Conservation (phyloP, 2,888 invertebrate species). For the Sycophila texana region DNA sequence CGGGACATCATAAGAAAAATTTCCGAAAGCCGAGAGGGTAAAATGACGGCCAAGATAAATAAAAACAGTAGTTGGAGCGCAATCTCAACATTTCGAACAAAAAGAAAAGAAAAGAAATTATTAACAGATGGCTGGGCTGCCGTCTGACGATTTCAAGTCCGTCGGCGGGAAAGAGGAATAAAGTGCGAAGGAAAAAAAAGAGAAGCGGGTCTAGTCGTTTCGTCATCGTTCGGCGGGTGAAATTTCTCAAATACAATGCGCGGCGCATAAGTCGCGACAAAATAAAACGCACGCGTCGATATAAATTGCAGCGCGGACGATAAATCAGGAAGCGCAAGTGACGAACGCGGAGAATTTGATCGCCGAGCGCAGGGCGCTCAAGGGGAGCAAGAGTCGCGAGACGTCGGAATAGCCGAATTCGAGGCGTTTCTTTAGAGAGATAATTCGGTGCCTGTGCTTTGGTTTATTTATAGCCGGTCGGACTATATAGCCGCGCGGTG, state of each 20-base stretch:
- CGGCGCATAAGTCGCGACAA: not conserved
- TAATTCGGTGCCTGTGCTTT: constrained; percentile 52
- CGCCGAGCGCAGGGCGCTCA: not conserved
- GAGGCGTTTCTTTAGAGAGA: constrained; percentile 53
- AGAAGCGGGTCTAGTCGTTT: constrained; percentile 49
- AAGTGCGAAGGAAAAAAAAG: constrained; percentile 7
- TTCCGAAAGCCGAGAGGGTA: not conserved
- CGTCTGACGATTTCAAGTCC: not conserved
- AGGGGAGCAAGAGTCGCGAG: constrained; percentile 38
- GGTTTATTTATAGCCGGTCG: constrained; percentile 54
- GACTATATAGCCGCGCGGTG: constrained; percentile 42
- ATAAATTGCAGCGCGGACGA: constrained; percentile 10
- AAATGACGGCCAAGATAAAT: constrained; percentile 12
- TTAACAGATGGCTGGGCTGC: constrained; percentile 23
- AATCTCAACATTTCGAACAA: constrained; percentile 1
- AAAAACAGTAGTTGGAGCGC: not conserved
- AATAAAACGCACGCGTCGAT: not conserved
- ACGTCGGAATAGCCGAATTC: constrained; percentile 16
- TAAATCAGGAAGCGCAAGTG: constrained; percentile 35
- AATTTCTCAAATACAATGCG: constrained; percentile 39
- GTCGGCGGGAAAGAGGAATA: not conserved
- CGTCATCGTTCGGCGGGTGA: constrained; percentile 28
- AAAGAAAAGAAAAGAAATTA: constrained; percentile 32
- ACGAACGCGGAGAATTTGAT: constrained; percentile 54
- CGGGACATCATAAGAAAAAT: constrained; percentile 2